Percentiles rank a stretch among this genome's conserved stretches.
Evolutionary conservation across 2,113 vertebrate genomes (phyloP).

Genomic region (Macquaria ambigua): DNA sequence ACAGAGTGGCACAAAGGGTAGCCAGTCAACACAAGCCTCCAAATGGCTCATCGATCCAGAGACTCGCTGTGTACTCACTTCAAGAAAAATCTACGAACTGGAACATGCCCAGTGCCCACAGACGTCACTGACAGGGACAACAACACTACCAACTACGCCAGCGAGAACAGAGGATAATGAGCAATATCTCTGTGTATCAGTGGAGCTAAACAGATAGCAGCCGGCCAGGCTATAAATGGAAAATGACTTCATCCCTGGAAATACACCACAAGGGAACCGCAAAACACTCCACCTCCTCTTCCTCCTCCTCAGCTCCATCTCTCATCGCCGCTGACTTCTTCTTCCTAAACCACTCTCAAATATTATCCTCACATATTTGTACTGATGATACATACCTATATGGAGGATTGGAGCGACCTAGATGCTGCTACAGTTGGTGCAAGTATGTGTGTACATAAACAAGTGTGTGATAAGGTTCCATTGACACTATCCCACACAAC

Average conservation of each 20-base stretch:
- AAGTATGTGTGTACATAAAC: constrained; percentile 55
- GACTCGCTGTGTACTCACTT: constrained; percentile 50
- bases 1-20: constrained; percentile 32
- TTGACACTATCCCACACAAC: constrained; percentile 79
- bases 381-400: constrained; percentile 24
- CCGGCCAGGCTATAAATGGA: constrained; percentile 83
- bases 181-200: constrained; percentile 70
- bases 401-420: constrained; percentile 11
- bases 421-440: constrained; percentile 34
- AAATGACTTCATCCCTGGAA: constrained; percentile 84
- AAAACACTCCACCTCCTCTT: constrained; percentile 67
- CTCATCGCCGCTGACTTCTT: constrained; percentile 58
- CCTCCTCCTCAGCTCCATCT: constrained; percentile 61
- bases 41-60: constrained; percentile 56
- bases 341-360: constrained; percentile 46
- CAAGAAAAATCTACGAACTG: constrained; percentile 58
- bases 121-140: constrained; percentile 70
- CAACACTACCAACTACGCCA: constrained; percentile 61
- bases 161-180: constrained; percentile 63
- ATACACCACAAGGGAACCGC: constrained; percentile 75
- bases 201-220: constrained; percentile 78
- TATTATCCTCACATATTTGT: constrained; percentile 28
- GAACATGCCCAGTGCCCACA: constrained; percentile 53
- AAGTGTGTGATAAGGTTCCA: constrained; percentile 69
- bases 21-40: constrained; percentile 42